phyloP scores from a whole-genome alignment of 1,140 invertebrate species.

The Saxidomus purpurata region DNA sequence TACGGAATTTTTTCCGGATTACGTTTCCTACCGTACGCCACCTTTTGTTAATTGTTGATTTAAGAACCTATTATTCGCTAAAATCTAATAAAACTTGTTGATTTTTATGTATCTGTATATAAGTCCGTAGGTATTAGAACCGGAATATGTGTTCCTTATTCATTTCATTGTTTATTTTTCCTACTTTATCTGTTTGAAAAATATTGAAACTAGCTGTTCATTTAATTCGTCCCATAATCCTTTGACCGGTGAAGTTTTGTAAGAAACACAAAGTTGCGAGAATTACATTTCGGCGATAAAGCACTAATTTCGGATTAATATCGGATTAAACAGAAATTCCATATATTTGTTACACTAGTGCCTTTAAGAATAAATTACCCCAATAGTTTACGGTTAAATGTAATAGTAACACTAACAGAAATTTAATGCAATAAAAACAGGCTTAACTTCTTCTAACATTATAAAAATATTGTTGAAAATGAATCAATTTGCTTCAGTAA shows the following conservation, averaged over 20 bases:
- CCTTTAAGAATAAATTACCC: conserved; percentile 52
- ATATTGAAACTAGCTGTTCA: conserved; percentile 23
- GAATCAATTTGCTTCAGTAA: conserved; percentile 5
- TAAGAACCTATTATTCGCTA: conserved; percentile 49
- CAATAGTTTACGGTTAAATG: not conserved
- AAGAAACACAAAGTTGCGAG: not conserved
- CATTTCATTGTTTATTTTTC: conserved; percentile 44
- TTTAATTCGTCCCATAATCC: conserved; percentile 2
- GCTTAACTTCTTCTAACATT: conserved; percentile 14
- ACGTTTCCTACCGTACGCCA: conserved; percentile 11
- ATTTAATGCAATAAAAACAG: conserved; percentile 33
- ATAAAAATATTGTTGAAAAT: conserved; percentile 14
- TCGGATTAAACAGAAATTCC: conserved; percentile 36
- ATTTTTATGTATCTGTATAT: conserved; percentile 33
- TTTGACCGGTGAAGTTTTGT: conserved; percentile 19
- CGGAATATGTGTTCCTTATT: conserved; percentile 23
- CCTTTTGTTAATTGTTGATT: conserved; percentile 43
- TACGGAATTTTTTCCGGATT: conserved; percentile 3
- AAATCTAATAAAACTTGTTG: conserved; percentile 58
- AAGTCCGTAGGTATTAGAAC: conserved; percentile 6
- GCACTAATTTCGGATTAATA: conserved; percentile 44
- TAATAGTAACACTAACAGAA: conserved; percentile 16
- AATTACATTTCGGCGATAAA: conserved; percentile 41
- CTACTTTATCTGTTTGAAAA: not conserved
- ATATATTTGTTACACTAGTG: not conserved